Evolutionary conservation across 2,113 vertebrate species (phyloP), one percentile per base, ranked within the genome.

Genomic region (Mastomys natalensis): DNA sequence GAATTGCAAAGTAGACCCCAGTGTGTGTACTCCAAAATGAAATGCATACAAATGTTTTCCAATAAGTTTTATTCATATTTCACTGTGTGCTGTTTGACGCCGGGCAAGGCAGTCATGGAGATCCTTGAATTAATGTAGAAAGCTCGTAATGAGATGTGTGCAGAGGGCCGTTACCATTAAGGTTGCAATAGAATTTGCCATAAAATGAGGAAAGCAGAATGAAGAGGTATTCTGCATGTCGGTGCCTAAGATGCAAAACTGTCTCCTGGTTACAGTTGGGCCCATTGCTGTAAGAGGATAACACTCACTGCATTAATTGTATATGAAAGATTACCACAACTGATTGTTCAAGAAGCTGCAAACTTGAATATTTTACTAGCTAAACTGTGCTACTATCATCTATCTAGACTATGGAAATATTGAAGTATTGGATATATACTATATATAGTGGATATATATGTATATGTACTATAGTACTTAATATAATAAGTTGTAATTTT

Each of bases 191-290:
- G 95, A 96, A 97, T 97, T 97, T 97, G 89, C 82, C 88, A 22
- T 87, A 93, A 96, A 95, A 95, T 13, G 53, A 81, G 13, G 55
- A 97, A 96, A 93, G 92, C 96, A 93, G 89, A 97, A 97, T 98
- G 92, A 93, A 97, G 96, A 92, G 97, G 93, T 95, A 78, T 91
- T 98, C 1, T 9, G 60, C 93, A 98, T 91, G 82, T 94, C 95
- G 92, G 93, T 64, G 77, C 94, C 31, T 96, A 62, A 68, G 45
- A 97, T 97, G 43, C 89, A 90, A 96, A 96, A 93, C 87, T 89
- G 0, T 97, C 96, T 97, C 97, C 98, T 97, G 84, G 73, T 98
- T 97, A 88, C 64, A 34, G 43, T 97, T 96, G 96, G 97, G 93
- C 94, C 93, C 78, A 10, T 95, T 91, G 78, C 97, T 53, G 94